Evolutionary conservation across 1,140 invertebrate species (phyloP).

Genomic region (Marisa cornuarietis): DNA sequence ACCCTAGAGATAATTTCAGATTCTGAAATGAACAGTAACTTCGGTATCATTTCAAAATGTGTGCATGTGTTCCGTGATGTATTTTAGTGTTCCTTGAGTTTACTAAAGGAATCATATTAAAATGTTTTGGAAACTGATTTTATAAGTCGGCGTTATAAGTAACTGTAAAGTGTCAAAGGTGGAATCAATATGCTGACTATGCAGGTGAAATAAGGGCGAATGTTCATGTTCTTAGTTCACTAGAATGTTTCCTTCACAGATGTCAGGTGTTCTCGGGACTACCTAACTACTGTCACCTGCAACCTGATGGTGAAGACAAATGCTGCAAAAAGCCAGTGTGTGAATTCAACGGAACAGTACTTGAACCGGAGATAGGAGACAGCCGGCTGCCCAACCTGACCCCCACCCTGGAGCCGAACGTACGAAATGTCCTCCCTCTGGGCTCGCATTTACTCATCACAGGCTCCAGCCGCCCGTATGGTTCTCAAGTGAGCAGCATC

Average conservation of each 20-base stretch:
- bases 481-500: constrained; percentile 10
- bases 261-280: constrained; percentile 43
- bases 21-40: no score
- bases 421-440: constrained; percentile 41
- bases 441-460: constrained; percentile 45
- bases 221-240: no score
- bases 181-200: no score
- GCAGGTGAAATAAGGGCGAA: no score
- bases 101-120: no score
- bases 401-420: constrained; percentile 33
- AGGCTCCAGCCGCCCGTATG: constrained; percentile 34
- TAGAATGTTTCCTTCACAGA: constrained; percentile 4
- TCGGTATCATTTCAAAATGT: no score
- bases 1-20: no score
- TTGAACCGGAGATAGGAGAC: constrained; percentile 33
- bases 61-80: no score
- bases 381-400: constrained; percentile 27
- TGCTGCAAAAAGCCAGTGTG: constrained; percentile 49
- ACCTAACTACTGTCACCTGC: constrained; percentile 45
- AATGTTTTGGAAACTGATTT: no score
- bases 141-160: no score
- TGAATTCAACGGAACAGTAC: constrained; percentile 32
- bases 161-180: no score
- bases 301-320: constrained; percentile 36
- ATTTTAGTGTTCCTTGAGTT: no score